These are phyloP conservation scores for Apamea anceps DNA, from an alignment of 2,888 invertebrate species.

Conservation along the genomic window DNA sequence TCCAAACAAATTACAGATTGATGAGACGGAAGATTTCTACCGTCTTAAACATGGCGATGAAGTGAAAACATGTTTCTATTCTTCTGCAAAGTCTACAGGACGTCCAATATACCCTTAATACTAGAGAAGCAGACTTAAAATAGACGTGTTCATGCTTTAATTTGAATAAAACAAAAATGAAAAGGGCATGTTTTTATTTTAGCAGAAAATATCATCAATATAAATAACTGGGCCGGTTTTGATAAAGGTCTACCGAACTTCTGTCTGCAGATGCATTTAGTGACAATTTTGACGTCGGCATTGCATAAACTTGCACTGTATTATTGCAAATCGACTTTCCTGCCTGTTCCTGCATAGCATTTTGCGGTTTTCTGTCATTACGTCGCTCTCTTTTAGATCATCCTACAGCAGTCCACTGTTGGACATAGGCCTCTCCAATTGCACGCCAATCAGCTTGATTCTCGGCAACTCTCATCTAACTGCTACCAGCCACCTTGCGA, in stretches of 20 bases:
- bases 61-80: no score
- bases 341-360: no score
- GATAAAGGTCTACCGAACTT: slow-evolving; percentile 15
- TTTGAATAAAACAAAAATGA: background rate
- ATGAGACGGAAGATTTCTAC: no score
- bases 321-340: no score
- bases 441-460: background rate
- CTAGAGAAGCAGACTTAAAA: background rate
- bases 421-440: background rate
- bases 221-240: slow-evolving; percentile 16
- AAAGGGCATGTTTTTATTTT: background rate
- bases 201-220: background rate
- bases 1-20: background rate
- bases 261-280: background rate
- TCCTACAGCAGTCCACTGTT: background rate
- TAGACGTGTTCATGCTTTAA: background rate
- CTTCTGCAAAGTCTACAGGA: no score
- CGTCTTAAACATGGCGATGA: no score
- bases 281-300: background rate
- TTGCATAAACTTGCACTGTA: background rate
- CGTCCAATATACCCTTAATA: no score
- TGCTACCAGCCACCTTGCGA: background rate
- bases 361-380: background rate
- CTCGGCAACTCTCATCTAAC: background rate
- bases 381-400: background rate